These are phyloP conservation scores for Stenolophus ochropezus DNA, from an alignment of 2,888 invertebrate species.

Conservation along the genomic window DNA sequence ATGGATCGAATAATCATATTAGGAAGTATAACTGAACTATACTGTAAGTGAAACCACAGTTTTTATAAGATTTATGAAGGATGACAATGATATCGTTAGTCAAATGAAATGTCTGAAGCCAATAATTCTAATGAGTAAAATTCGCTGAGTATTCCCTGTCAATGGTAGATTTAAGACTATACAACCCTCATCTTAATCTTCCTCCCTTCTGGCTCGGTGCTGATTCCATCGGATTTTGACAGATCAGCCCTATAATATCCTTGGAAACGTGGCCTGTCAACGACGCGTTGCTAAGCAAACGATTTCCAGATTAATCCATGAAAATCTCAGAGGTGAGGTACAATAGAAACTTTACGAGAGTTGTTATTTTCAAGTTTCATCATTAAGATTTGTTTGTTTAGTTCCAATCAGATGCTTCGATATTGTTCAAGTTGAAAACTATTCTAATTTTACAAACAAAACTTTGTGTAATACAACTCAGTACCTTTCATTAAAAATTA, in stretches of 20 bases:
- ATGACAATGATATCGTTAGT: too few species aligned
- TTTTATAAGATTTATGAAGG: too few species aligned
- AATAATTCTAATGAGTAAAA: neutral
- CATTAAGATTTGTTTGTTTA: neutral
- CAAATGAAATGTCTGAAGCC: neutral
- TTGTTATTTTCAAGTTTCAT: slow-evolving; percentile 27
- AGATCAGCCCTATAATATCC: slow-evolving; percentile 34
- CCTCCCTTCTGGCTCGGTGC: neutral
- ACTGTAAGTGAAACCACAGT: too few species aligned
- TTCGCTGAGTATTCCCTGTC: neutral
- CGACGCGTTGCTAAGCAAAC: slow-evolving; percentile 18
- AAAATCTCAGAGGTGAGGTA: slow-evolving; percentile 18
- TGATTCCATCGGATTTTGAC: slow-evolving; percentile 46
- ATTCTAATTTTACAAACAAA: neutral
- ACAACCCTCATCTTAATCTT: neutral
- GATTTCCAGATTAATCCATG: slow-evolving; percentile 39
- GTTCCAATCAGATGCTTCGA: neutral
- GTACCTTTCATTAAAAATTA: too few species aligned
- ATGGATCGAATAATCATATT: neutral
- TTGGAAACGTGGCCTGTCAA: slow-evolving; percentile 15
- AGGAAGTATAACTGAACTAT: too few species aligned
- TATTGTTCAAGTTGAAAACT: neutral
- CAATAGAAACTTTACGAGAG: neutral
- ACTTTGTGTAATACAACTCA: too few species aligned
- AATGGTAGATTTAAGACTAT: neutral